These are phyloP conservation scores for Cyrtodaria siliqua DNA, from an alignment of 2,888 invertebrate species.

Conservation along the genomic window DNA sequence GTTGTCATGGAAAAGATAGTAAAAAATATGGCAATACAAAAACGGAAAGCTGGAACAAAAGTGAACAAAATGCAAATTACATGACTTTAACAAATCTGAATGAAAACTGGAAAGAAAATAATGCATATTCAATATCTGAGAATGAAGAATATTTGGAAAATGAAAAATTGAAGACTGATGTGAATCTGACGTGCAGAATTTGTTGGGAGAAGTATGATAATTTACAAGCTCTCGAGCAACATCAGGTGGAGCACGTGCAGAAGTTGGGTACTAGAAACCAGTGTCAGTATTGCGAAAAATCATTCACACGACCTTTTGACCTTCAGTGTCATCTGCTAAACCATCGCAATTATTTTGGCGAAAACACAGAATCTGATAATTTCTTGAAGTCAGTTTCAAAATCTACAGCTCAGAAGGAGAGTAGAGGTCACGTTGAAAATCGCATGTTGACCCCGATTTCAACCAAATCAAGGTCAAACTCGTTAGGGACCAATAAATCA, in stretches of 20 bases:
- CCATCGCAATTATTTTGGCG: conserved; percentile 6
- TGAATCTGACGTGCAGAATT: conserved; percentile 3
- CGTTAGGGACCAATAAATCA: too few species aligned
- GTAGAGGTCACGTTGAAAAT: not conserved
- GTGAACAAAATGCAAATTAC: conserved; percentile 1
- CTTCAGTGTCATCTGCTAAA: conserved; percentile 40
- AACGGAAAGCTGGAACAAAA: too few species aligned
- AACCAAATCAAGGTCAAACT: too few species aligned
- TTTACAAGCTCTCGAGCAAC: not conserved
- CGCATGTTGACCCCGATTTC: too few species aligned
- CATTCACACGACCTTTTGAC: conserved; percentile 19
- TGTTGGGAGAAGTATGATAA: conserved; percentile 22
- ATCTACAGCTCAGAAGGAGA: not conserved
- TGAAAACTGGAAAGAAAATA: too few species aligned
- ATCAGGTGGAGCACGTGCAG: conserved; percentile 29
- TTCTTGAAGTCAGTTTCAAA: not conserved
- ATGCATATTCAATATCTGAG: too few species aligned
- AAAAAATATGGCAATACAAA: too few species aligned
- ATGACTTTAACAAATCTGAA: not conserved
- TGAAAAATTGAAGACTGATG: not conserved
- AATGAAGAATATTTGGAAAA: too few species aligned
- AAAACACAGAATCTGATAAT: not conserved
- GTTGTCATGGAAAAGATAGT: too few species aligned
- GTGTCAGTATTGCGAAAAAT: conserved; percentile 20
- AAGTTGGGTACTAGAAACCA: not conserved